Conservation (phyloP, 2,113 vertebrate species). For the Passer domesticus region DNA sequence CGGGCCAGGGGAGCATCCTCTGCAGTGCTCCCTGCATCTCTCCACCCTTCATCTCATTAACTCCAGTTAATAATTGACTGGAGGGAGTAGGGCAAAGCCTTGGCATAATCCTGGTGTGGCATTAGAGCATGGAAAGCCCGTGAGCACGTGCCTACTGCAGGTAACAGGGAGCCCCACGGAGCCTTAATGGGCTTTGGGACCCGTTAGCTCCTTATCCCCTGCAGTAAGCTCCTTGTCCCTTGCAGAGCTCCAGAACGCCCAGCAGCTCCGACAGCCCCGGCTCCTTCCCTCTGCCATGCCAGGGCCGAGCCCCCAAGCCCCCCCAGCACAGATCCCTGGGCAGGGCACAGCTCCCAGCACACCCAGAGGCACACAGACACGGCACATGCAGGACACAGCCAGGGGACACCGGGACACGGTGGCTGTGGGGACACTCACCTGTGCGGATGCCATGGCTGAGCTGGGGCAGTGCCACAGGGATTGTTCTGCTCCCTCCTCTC, state of each 20-base stretch:
- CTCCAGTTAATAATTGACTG: not conserved
- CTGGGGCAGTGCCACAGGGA: fast-evolving
- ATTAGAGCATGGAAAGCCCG: fast-evolving
- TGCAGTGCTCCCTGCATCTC: not conserved
- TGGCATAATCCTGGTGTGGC: fast-evolving
- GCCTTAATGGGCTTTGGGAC: not conserved
- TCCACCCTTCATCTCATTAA: not conserved
- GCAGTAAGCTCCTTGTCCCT: not conserved
- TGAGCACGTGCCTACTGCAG: not conserved
- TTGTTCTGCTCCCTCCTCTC: no score
- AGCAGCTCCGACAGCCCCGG: fast-evolving
- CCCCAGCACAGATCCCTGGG: not conserved
- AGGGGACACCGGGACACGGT: fast-evolving
- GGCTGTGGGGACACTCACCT: not conserved
- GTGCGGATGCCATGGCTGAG: not conserved
- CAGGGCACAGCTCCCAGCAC: not conserved
- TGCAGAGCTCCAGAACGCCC: not conserved
- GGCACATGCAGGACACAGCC: fast-evolving
- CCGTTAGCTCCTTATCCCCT: not conserved
- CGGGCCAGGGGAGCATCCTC: fast-evolving
- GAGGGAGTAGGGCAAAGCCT: not conserved
- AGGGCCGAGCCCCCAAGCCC: not conserved
- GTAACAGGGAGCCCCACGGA: not conserved
- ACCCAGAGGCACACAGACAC: fast-evolving
- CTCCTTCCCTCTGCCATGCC: fast-evolving